phyloP scores from a whole-genome alignment of 2,888 invertebrate species.

The Stenoptilia bipunctidactyla region DNA sequence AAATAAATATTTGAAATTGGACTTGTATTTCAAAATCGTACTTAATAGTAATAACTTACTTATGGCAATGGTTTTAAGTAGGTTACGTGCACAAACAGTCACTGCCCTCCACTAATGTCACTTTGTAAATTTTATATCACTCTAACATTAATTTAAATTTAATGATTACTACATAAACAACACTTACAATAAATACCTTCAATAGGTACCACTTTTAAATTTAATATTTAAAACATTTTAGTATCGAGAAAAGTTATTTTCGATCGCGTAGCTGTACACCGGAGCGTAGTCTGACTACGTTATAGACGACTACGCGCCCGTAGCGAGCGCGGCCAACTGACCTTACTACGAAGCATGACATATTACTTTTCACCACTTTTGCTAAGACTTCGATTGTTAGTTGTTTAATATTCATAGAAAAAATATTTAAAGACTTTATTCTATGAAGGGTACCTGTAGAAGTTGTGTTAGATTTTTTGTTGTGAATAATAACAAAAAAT shows the following conservation, averaged over 20 bases:
- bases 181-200: background rate
- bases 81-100: slow-evolving; percentile 48
- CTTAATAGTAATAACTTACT: too few relatives aligned
- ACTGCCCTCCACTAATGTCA: slow-evolving; percentile 31
- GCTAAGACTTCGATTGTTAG: too few relatives aligned
- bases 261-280: slow-evolving; percentile 11
- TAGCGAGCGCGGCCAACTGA: slow-evolving; percentile 46
- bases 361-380: too few relatives aligned
- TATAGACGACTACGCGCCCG: slow-evolving; percentile 47
- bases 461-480: too few relatives aligned
- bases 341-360: background rate
- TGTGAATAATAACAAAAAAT: too few relatives aligned
- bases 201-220: slow-evolving; percentile 7
- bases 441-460: too few relatives aligned
- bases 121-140: slow-evolving; percentile 14
- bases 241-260: background rate
- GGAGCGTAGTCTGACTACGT: slow-evolving; percentile 32
- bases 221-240: background rate
- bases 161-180: slow-evolving; percentile 1
- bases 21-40: too few relatives aligned
- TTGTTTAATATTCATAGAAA: too few relatives aligned
- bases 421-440: too few relatives aligned
- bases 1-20: too few relatives aligned
- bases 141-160: slow-evolving; percentile 3
- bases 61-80: slow-evolving; percentile 42